Conservation (phyloP, 1,140 invertebrate genomes). For the Heliconius himera region DNA sequence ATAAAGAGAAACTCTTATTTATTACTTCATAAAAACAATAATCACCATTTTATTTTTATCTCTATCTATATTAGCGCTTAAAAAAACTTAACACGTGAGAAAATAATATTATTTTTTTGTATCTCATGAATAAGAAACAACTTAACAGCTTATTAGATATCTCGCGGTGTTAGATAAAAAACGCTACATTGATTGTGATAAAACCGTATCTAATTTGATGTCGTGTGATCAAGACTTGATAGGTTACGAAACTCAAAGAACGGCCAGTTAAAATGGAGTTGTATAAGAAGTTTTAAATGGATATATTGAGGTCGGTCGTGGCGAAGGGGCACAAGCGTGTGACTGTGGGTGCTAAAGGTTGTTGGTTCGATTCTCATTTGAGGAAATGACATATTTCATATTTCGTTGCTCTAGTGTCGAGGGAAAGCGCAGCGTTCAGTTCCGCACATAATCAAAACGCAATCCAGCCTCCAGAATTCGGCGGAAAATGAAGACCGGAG, state of each 20-base stretch:
- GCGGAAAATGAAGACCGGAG: no score
- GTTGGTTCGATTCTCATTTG: no score
- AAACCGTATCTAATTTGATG: conserved; percentile 15
- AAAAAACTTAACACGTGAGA: conserved; percentile 13
- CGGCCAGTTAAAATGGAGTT: not conserved
- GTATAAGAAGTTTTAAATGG: not conserved
- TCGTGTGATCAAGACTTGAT: conserved; percentile 10
- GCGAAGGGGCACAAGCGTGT: no score
- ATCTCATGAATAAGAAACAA: conserved; percentile 10
- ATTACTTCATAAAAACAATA: conserved; percentile 13
- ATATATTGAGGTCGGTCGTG: no score
- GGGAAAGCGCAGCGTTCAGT: no score
- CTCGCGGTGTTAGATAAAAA: conserved; percentile 10
- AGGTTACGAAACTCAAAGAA: not conserved
- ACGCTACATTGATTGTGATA: conserved; percentile 5
- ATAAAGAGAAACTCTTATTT: conserved; percentile 11
- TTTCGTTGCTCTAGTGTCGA: no score
- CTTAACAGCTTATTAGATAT: conserved; percentile 9
- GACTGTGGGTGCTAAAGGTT: no score
- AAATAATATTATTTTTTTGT: conserved; percentile 12
- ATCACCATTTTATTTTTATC: conserved; percentile 10
- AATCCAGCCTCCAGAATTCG: no score
- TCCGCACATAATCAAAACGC: no score
- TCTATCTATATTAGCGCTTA: conserved; percentile 13
- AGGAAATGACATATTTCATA: no score